Percentiles rank a stretch among this genome's conserved stretches.
Conservation (phyloP, 2,113 vertebrate genomes). For the Columba livia region DNA sequence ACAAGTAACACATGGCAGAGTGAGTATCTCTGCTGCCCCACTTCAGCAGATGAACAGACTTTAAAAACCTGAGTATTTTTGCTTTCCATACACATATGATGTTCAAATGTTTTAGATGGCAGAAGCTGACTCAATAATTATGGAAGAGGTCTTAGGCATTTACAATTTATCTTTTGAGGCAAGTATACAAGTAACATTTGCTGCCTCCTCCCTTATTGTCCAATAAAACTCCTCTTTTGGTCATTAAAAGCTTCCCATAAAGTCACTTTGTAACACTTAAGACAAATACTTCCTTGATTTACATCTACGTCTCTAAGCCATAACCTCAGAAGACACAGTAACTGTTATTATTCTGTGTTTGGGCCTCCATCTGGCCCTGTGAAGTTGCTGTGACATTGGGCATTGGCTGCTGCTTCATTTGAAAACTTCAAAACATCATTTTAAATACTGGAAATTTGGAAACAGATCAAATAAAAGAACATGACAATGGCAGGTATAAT, state of each 20-base stretch:
- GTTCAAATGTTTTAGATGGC: neutral
- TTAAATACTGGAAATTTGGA: neutral
- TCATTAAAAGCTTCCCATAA: neutral
- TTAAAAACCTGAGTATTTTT: neutral
- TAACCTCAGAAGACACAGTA: neutral
- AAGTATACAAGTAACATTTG: neutral
- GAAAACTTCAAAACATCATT: neutral
- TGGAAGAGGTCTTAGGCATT: neutral
- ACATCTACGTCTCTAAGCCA: neutral
- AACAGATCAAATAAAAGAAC: neutral
- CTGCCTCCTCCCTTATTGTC: neutral
- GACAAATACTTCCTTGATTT: neutral
- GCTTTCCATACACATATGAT: too few species aligned
- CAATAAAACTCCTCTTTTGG: neutral
- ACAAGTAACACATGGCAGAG: neutral
- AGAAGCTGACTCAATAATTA: neutral
- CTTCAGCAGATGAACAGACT: neutral
- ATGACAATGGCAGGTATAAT: neutral
- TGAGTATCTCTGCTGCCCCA: neutral
- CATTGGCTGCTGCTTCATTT: neutral
- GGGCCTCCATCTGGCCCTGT: neutral
- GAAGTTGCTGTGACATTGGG: neutral
- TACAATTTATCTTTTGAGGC: neutral
- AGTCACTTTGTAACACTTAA: neutral
- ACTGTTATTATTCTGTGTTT: neutral